Base-by-base conservation (phyloP, 1,140 invertebrate species). In the Atta cephalotes region DNA sequence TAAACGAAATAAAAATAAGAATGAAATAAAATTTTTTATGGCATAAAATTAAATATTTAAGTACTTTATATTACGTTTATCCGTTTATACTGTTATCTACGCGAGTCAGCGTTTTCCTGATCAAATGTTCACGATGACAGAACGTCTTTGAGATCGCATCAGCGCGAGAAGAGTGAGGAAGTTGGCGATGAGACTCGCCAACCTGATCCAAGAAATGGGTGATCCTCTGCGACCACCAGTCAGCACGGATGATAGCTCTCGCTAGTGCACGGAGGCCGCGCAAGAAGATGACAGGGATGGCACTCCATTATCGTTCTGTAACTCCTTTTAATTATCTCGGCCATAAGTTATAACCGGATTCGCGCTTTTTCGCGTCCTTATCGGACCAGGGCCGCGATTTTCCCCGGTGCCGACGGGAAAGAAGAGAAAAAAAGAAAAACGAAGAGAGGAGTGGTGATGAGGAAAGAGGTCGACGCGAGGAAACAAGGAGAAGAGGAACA, bases 321-420 rank as follows among this genome's bases (percentile, higher is more conserved):
- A 87, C 70, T 80, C 77, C 77, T 78, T 78, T 86, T 66, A 91
- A 89, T 89, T 85, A 89, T 91, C 60, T 87, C 63, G 62, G 66
- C 39, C 78, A 74, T 84, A 86, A 87, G 71, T 90, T 80, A 86
- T 58, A 88, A 88, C 49, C 77, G 81, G 81, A 89, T 86, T 90
- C 81, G 39, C 71, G 66, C 68, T 86, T 72, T 87, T 86, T 87
- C 65, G 72, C 87, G 68, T 84, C 58, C 88, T 85, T 85, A 86
- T 89, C 88, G 70, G 76, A 49, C 35, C 71, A 51, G 25, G 60
- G 63, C 65, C 35, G 28, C 56, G 62, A 71, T 70, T 58, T 60
- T 87, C 85, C 21, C 72, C 79, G 58, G 65, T 28, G 45, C 14
- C 66, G 68, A 5, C 3, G 16, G 60, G 49, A 66, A 25, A 70